Evolutionary conservation across 1,140 invertebrate genomes (phyloP), one percentile per base, ranked within the genome.

Genomic region (Lepeophtheirus salmonis): DNA sequence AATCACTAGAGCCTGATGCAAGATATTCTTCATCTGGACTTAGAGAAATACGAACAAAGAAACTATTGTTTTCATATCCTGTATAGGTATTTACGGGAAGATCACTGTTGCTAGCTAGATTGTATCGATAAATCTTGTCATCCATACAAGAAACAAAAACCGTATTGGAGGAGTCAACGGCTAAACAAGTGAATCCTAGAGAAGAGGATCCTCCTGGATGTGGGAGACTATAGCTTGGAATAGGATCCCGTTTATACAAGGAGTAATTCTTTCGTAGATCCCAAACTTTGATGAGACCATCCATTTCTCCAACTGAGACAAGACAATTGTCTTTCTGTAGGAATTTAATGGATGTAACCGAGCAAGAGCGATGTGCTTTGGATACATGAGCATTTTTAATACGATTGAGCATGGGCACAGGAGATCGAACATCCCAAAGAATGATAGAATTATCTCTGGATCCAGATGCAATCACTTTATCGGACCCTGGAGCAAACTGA

Each of bases 251-350:
- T 66, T 79, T 82, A 63, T 80, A 77, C 6, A 73, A 72, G 2
- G 75, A 78, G 66, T 88, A 88, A 66, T 80, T 84, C 67, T 86
- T 84, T 23, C 86, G 69, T 13, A 89, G 66, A 72, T 90, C 87
- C 87, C 87, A 90, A 1, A 85, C 78, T 70, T 89, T 89, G 6
- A 90, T 82, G 50, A 79, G 72, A 0, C 77, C 85, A 72, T 89
- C 85, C 41, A 82, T 81, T 57, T 84, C 81, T 6, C 83, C 83
- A 66, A 84, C 83, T 0, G 86, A 88, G 22, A 87, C 74, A 3
- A 90, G 70, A n/a, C 78, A 81, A 60, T 78, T 72, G 52, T 82
- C 79, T 68, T 86, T 79, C 70, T 85, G 82, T 10, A 41, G 30
- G 70, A 86, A 90, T 2, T 78, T 77, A 13, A 90, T 72, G 3